Percentiles rank a stretch among this genome's conserved stretches.
phyloP scores from a whole-genome alignment of 2,888 invertebrate genomes.

The Microctonus brassicae region DNA sequence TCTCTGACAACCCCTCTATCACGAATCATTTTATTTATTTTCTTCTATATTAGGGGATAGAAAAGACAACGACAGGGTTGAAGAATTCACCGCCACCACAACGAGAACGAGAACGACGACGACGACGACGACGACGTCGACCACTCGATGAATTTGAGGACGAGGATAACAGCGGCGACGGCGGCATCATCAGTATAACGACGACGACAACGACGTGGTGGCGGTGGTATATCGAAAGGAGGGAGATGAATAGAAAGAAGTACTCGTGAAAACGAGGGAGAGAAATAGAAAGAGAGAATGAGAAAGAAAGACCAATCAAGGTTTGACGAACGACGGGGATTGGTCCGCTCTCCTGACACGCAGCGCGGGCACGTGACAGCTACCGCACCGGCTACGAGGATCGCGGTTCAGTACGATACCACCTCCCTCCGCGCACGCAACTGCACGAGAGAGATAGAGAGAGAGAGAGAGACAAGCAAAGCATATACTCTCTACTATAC shows the following conservation, averaged over 20 bases:
- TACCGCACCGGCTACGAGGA: conserved; percentile 68
- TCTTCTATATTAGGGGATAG: conserved; percentile 7
- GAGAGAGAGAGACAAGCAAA: no score
- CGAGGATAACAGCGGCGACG: background rate
- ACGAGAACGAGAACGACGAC: conserved; percentile 41
- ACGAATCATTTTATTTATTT: conserved; percentile 5
- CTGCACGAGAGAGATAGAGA: conserved; percentile 44
- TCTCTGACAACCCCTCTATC: conserved; percentile 32
- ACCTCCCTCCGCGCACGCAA: conserved; percentile 69
- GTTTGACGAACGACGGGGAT: conserved; percentile 72
- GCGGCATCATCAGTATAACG: no score
- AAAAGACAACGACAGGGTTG: conserved; percentile 16
- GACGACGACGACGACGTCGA: background rate
- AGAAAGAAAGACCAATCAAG: conserved; percentile 73
- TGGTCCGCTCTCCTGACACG: conserved; percentile 69
- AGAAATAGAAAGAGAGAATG: conserved; percentile 31
- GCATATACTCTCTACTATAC: no score
- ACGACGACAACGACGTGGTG: background rate
- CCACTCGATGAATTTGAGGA: background rate
- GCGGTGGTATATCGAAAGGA: conserved; percentile 19
- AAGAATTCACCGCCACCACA: conserved; percentile 59
- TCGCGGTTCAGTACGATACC: conserved; percentile 69
- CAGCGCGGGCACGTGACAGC: conserved; percentile 70
- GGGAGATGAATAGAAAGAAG: conserved; percentile 13
- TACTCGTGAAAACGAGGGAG: background rate